Base-by-base conservation (phyloP, 2,113 vertebrate species). In the Sinocyclocheilus grahami region DNA sequence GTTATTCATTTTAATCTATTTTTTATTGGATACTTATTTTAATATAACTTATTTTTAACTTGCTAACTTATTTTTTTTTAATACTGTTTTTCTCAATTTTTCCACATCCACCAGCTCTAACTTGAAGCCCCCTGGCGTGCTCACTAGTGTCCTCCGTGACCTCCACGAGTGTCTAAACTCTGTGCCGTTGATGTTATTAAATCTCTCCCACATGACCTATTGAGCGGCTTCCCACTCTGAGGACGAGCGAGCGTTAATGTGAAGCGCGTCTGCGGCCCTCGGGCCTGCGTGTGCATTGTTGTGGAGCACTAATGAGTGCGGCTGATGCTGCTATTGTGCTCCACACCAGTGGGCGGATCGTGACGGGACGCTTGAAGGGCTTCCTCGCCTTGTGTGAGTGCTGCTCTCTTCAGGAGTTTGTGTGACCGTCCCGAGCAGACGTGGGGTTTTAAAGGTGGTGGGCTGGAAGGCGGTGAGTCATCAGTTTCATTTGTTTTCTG, bases 381-480 rank as follows among this genome's bases (percentile, higher is more conserved):
- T 84, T 85, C 82, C 86, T 53, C 24, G 60, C 53, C 37, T 16
- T 20, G 27, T 27, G 37, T 2, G 1, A 81, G 76, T 10, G 76
- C 22, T 7, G 48, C 7, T 83, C 24, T 42, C 42, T 42, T 42
- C 42, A 2, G 42, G 42, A 42, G 75, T 27, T 12, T 62, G 51
- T 11, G 8, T 37, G 24, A 5, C 20, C 33, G 22, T 60, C 82
- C n/a, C 9, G 24, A 76, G 55, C 46, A 22, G 75, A 9, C 24
- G 30, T 11, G 24, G 1, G 42, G 9, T 78, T 88, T 84, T 72
- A 74, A 89, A 86, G 84, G 39, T 71, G 4, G 87, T 87, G 81
- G 87, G 87, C 76, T 82, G 86, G 81, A 89, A 53, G 51, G 89
- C 87, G 91, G 90, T 94, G 94, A 95, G 90, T 95, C 93, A 95